Evolutionary conservation across 2,113 vertebrate species (phyloP).

Genomic region (Heterochromis multidens): DNA sequence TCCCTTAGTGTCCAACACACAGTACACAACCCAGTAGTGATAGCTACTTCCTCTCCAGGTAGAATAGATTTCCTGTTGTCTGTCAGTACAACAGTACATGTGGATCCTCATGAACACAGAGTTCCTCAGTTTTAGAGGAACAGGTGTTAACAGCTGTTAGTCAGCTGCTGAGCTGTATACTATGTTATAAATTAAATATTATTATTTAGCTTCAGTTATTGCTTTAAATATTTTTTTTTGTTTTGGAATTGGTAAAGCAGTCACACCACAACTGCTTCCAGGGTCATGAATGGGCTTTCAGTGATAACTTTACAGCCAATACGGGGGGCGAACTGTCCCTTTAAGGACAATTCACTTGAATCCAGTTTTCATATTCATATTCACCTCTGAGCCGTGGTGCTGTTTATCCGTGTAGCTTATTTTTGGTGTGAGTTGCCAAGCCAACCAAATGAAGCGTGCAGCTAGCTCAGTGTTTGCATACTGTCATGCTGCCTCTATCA

Average conservation of each 20-base stretch:
- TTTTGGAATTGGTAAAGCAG: not conserved
- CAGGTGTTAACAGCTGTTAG: not conserved
- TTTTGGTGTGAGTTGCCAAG: not conserved
- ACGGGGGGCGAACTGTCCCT: not conserved
- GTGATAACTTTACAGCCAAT: not conserved
- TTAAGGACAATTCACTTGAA: not conserved
- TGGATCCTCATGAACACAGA: not conserved
- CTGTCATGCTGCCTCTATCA: no score
- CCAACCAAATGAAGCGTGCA: not conserved
- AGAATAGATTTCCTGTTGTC: not conserved
- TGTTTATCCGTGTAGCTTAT: not conserved
- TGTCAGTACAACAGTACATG: not conserved
- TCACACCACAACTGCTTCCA: not conserved
- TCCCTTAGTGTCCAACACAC: not conserved
- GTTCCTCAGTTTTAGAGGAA: not conserved
- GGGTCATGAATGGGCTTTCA: not conserved
- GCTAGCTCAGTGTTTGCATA: not conserved
- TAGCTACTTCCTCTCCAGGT: not conserved
- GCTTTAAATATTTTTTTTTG: not conserved
- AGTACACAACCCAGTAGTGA: not conserved
- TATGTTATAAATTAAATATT: not conserved
- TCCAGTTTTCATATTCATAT: not conserved
- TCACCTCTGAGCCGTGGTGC: not conserved
- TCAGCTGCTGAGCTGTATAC: not conserved
- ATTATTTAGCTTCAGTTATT: not conserved